Evolutionary conservation across 2,113 vertebrate genomes (phyloP).

Genomic region (Rhombomys opimus): DNA sequence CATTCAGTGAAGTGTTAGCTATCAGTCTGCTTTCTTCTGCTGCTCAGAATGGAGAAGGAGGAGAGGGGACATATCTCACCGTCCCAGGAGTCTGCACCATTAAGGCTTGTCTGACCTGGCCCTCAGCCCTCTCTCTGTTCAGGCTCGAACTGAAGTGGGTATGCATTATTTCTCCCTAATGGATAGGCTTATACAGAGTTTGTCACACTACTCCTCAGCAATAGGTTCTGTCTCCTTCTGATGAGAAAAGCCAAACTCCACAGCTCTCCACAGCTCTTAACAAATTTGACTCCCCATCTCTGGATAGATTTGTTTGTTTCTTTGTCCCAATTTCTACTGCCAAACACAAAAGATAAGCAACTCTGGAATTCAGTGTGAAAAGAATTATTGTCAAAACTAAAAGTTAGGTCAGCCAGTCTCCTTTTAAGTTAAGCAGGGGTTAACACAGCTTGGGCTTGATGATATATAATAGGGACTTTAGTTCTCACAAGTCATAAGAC

Average conservation of each 20-base stretch:
- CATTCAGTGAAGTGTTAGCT: not conserved
- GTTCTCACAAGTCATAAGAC: not conserved
- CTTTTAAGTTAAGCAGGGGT: not conserved
- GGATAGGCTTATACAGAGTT: slow-evolving; percentile 22
- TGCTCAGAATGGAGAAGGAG: not conserved
- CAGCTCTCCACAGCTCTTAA: slow-evolving; percentile 26
- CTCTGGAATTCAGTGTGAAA: not conserved
- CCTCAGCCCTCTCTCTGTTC: slow-evolving; percentile 23
- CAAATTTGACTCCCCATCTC: not conserved
- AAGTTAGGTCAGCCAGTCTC: not conserved
- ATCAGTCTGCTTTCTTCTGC: not conserved
- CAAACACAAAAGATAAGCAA: not conserved
- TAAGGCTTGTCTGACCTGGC: not conserved
- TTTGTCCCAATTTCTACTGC: not conserved
- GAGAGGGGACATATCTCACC: not conserved
- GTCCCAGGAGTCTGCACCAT: not conserved
- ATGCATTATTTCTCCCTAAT: slow-evolving; percentile 50
- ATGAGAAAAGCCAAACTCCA: slow-evolving; percentile 54
- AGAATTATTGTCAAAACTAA: not conserved
- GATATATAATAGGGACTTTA: not conserved
- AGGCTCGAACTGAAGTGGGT: slow-evolving; percentile 22
- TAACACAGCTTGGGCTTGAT: slow-evolving; percentile 1
- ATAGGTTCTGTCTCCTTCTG: not conserved
- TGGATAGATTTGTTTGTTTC: slow-evolving; percentile 3
- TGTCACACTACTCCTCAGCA: not conserved